Evolutionary conservation across 2,888 invertebrate genomes (phyloP), one percentile per base, ranked within the genome.

Genomic region (Plutella xylostella): DNA sequence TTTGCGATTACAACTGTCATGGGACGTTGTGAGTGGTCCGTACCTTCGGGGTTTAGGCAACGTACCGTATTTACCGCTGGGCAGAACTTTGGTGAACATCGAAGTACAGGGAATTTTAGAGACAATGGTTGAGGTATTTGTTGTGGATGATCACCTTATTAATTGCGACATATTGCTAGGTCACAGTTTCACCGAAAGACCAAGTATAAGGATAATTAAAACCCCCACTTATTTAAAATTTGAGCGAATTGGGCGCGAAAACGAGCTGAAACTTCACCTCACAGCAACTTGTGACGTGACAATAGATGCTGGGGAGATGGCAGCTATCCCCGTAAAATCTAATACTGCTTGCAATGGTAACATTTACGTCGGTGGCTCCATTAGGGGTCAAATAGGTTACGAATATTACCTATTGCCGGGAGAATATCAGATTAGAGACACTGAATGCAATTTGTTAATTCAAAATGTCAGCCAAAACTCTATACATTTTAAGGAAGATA

Each of bases 151-250:
- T 7, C 18, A 18, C 14, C 3, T 37, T 2, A 37, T 37, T 2
- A 37, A 37, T 18, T 20, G 3, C 7, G 6, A 9, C 19, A 19
- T 37, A 1, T 14, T 37, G 11, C 12, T 37, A 18, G 6, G 6
- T 2, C 37, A 56, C 18, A 51, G 50, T 1, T 56, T 55, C 21
- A 55, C 56, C 0, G 55, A 58, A 46, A 47, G 39, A 30, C 51
- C 55, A 1, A 42, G 49, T 19, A 45, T 56, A 1, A 12, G 48
- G 1, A 55, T 56, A 11, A 55, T 48, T 12, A 33, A 33, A 14
- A 33, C 33, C 6, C 3, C 33, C 12, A 33, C 12, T 3, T 12
- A 33, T 6, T 14, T 33, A 5, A 33, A 6, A 14, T 3, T 6
- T 3, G n/a, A 33, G 14, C 2, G 14, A 14, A 14, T 2, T 14